Evolutionary conservation across 2,113 vertebrate species (phyloP), one percentile per base, ranked within the genome.

Genomic region (Malurus alboscapulatus): DNA sequence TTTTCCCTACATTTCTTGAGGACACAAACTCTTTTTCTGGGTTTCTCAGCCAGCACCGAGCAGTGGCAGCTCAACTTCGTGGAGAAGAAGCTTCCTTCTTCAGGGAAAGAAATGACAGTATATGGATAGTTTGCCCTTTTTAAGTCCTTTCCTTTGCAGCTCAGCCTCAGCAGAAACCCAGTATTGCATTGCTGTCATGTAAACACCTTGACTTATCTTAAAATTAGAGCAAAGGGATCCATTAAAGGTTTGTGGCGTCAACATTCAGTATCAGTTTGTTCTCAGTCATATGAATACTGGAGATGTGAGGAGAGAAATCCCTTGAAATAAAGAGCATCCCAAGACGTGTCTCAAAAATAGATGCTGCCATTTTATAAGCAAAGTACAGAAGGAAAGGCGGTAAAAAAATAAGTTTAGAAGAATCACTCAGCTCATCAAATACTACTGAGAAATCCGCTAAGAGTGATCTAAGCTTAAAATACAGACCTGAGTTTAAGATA

Each of bases 401-500:
- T 5, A 2, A 53, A n/a, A n/a, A 55, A 54, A 40, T 26, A 78
- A 55, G 19, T 93, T 58, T 26, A 58, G 58, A 86, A 90, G 92
- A 94, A 78, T 36, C 42, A 42, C 62, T 94, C 81, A 25, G 10
- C 34, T 94, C 19, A 0, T 68, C 61, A 88, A 84, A 62, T 66
- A 19, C 30, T 53, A 30, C 7, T 17, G 27, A 90, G 44, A 92
- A 96, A 80, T 91, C 69, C 19, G 0, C 48, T 72, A 71, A 54
- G 55, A 80, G 44, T 44, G 14, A 42, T 55, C 47, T 71, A 83
- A 68, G 29, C 55, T 90, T 86, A 91, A 90, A 82, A 86, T 65
- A 94, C 44, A 77, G 79, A 86, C 29, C 48, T 78, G 67, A 80
- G 63, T 94, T 90, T 90, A 96, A 84, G 79, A 75, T 93, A 90